These are phyloP conservation scores for Diabrotica undecimpunctata DNA, from an alignment of 1,140 invertebrate species.

Conservation along the genomic window DNA sequence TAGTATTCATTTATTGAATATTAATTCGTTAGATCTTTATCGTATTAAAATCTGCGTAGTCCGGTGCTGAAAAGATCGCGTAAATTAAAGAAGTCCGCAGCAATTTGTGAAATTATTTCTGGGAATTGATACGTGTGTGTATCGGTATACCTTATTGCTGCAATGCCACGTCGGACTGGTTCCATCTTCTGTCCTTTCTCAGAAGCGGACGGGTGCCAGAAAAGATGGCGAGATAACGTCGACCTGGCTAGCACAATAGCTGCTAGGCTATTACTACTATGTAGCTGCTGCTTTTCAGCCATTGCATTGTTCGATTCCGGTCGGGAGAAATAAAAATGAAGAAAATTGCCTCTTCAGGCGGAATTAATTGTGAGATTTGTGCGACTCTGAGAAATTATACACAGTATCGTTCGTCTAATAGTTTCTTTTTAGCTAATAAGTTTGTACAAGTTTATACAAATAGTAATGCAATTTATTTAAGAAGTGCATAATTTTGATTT, in stretches of 20 bases:
- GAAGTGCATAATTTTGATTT: too few species aligned
- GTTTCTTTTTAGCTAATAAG: too few species aligned
- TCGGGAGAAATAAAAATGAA: not conserved
- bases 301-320: not conserved
- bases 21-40: too few species aligned
- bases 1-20: too few species aligned
- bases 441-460: too few species aligned
- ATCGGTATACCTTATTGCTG: conserved; percentile 4
- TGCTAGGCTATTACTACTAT: not conserved
- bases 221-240: conserved; percentile 1
- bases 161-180: conserved; percentile 10
- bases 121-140: conserved; percentile 26
- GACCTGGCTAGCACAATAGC: not conserved
- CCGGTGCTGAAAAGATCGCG: conserved; percentile 18
- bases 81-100: conserved; percentile 40
- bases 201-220: not conserved
- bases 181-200: conserved; percentile 4
- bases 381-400: too few species aligned
- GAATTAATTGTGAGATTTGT: too few species aligned
- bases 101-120: conserved; percentile 47
- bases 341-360: too few species aligned
- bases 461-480: too few species aligned
- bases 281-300: not conserved
- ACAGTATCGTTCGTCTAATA: too few species aligned
- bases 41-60: not conserved